Conservation (phyloP, 2,113 vertebrate species). For the Camelus dromedarius region DNA sequence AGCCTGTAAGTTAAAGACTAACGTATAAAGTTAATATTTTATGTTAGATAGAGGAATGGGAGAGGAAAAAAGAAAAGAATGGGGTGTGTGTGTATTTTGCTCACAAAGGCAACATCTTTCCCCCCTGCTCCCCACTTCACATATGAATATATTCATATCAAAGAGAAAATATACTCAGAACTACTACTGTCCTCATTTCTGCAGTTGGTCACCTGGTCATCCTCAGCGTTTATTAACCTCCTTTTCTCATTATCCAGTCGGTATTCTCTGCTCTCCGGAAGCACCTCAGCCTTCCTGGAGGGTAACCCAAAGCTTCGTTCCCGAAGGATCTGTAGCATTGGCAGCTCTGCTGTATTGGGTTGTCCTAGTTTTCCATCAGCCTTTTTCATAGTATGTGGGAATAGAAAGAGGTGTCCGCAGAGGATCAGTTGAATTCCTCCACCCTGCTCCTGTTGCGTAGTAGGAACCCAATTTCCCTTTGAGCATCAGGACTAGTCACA, state of each 20-base stretch:
- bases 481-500: neutral
- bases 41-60: neutral
- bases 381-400: neutral
- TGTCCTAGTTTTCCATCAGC: neutral
- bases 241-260: neutral
- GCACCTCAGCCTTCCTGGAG: neutral
- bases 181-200: neutral
- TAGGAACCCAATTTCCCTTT: neutral
- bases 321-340: neutral
- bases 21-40: neutral
- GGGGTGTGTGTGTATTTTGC: neutral
- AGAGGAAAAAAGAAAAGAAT: neutral
- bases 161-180: neutral
- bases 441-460: neutral
- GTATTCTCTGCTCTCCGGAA: neutral
- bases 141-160: neutral
- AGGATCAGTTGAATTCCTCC: neutral
- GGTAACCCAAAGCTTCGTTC: neutral
- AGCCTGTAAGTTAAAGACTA: slow-evolving; percentile 14
- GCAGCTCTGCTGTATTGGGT: neutral
- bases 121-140: too few relatives aligned
- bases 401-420: neutral
- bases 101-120: neutral
- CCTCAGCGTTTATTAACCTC: neutral
- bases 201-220: neutral